A percentile compares a stretch with the other conserved stretches of the same genome.
Conservation (phyloP, 2,113 vertebrate species). For the Euleptes europaea region DNA sequence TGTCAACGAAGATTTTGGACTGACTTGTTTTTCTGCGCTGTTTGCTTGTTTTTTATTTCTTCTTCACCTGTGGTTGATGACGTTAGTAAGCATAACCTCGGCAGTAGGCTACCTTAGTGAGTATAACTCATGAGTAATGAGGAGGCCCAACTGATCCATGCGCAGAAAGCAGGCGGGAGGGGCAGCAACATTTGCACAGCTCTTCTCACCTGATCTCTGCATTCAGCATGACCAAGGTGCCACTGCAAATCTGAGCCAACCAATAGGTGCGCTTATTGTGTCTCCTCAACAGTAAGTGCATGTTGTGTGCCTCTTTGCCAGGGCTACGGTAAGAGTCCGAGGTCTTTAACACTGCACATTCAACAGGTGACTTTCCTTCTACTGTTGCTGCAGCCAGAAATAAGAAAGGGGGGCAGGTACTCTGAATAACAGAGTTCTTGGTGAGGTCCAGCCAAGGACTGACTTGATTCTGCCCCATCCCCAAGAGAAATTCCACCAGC, state of each 20-base stretch:
- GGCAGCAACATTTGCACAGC: not conserved
- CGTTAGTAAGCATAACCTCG: not conserved
- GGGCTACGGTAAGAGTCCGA: not conserved
- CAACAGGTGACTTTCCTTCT: not conserved
- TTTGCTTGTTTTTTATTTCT: too few relatives aligned
- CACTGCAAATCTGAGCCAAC: too few relatives aligned
- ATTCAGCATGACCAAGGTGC: not conserved
- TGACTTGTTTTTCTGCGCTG: not conserved
- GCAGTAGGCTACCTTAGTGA: not conserved
- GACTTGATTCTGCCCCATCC: not conserved
- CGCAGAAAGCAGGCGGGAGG: not conserved
- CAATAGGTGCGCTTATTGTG: too few relatives aligned
- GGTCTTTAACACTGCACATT: not conserved
- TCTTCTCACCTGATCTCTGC: not conserved
- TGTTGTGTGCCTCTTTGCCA: not conserved
- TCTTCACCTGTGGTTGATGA: too few relatives aligned
- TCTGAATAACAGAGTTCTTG: too few relatives aligned
- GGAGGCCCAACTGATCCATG: too few relatives aligned
- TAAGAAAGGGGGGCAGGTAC: too few relatives aligned
- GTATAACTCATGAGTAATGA: not conserved
- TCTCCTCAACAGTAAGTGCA: too few relatives aligned
- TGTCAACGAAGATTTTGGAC: not conserved
- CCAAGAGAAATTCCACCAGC: not conserved
- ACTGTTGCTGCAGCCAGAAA: not conserved
- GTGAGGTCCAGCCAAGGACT: not conserved